A percentile compares a stretch with the other conserved stretches of the same genome.
Conservation (phyloP, 2,113 vertebrate genomes). For the Hippocampus abdominalis region DNA sequence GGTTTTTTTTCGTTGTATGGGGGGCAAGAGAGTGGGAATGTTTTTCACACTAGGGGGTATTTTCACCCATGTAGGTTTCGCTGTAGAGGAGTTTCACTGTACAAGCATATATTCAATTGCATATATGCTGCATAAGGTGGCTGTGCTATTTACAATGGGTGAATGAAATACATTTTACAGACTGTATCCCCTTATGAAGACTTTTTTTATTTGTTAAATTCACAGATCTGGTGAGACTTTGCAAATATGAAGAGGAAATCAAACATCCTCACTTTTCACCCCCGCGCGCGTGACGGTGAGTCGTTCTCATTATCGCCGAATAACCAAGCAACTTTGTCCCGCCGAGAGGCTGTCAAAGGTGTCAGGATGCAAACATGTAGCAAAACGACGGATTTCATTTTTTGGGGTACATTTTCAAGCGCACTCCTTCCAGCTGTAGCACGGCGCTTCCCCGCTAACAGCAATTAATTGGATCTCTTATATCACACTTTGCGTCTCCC, state of each 20-base stretch:
- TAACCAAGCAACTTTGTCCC: slow-evolving; percentile 46
- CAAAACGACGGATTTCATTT: slow-evolving; percentile 6
- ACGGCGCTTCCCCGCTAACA: slow-evolving; percentile 10
- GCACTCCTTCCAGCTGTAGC: slow-evolving; percentile 11
- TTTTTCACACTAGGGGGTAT: no score
- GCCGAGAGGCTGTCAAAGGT: slow-evolving; percentile 62
- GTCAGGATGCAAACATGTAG: slow-evolving; percentile 51
- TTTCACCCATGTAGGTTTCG: no score
- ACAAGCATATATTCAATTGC: no score
- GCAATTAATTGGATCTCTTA: slow-evolving; percentile 13
- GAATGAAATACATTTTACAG: background rate
- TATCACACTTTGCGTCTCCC: background rate
- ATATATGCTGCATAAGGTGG: no score
- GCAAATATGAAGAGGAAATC: background rate
- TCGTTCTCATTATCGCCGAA: slow-evolving; percentile 63
- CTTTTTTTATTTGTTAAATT: background rate
- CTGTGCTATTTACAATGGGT: no score
- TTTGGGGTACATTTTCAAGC: slow-evolving; percentile 10
- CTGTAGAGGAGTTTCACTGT: no score
- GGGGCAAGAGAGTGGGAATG: no score
- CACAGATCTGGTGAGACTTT: background rate
- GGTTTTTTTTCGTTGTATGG: no score
- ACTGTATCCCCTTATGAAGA: no score
- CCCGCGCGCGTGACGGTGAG: slow-evolving; percentile 1
- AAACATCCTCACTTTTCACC: slow-evolving; percentile 1